phyloP scores from a whole-genome alignment of 2,888 invertebrate species.

The Drosophila leonis region DNA sequence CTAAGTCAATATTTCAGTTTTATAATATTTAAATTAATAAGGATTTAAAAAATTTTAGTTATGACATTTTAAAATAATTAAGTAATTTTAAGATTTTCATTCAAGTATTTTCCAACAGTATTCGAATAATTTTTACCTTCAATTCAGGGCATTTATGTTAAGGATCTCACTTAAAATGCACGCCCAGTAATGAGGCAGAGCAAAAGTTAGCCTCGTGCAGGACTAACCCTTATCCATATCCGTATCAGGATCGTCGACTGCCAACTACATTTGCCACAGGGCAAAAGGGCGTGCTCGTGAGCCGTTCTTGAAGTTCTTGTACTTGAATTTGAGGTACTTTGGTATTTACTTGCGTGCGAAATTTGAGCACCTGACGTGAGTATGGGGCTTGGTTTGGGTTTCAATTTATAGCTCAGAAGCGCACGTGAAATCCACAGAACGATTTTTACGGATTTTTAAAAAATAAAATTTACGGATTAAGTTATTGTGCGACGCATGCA shows the following conservation, averaged over 20 bases:
- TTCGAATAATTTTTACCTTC: not conserved
- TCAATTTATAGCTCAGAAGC: constrained; percentile 72
- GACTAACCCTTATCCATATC: constrained; percentile 13
- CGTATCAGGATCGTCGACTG: not conserved
- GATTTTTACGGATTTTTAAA: constrained; percentile 76
- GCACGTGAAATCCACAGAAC: constrained; percentile 70
- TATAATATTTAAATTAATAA: not conserved
- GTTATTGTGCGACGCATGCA: constrained; percentile 74
- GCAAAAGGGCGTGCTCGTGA: not conserved
- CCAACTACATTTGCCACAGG: not conserved
- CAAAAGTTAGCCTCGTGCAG: constrained; percentile 23
- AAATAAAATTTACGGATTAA: constrained; percentile 84
- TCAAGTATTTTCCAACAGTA: not conserved
- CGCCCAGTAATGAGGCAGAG: constrained; percentile 5
- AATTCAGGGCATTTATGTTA: not conserved
- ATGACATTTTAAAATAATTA: too few species aligned
- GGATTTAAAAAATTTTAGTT: too few species aligned
- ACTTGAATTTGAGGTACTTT: constrained; percentile 14
- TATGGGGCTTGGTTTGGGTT: constrained; percentile 45
- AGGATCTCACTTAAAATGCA: constrained; percentile 35
- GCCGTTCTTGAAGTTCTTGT: constrained; percentile 7
- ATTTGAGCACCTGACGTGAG: constrained; percentile 38
- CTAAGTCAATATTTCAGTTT: too few species aligned
- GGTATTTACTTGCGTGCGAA: constrained; percentile 18
- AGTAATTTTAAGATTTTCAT: too few species aligned